Base-by-base conservation (phyloP, 1,140 invertebrate species). In the Globodera ellingtonae region DNA sequence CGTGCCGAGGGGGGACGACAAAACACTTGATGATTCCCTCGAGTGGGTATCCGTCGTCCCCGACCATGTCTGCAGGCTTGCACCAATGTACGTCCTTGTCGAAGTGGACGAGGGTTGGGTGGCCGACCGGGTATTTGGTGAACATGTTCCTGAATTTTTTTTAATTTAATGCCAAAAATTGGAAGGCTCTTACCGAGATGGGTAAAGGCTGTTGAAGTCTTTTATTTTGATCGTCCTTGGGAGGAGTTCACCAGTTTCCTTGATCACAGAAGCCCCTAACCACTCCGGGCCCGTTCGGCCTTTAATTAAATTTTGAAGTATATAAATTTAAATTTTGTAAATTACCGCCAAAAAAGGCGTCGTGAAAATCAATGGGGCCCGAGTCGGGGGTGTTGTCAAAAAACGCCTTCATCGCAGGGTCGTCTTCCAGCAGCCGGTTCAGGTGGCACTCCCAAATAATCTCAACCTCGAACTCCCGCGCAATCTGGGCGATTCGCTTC, bases 41-140 rank as follows among this genome's bases (percentile, higher is more conserved):
- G 1, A 70, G 21, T 0, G 0, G n/a, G 4, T 18, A 0, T 0
- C 46, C 35, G 9, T 44, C 46, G 9, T 44, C 9, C 24, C 56
- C 73, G 8, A 46, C 56, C 1, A 62, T 13, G 46, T 75, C 6
- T 0, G 8, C 48, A 1, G 8, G 8, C 4, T 1, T 6, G 13
- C 8, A 5, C 73, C 73, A 75, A 35, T 75, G 4, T 21, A 75
- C 73, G 4, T 69, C 44, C 18, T 50, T 35, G 52, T 59, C 66
- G 3, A 75, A 35, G 13, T 46, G 35, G 13, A 44, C 10, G 3
- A 62, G 8, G 4, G 4, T 10, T 18, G 73, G 73, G 18, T 62
- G 52, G 0, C 73, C 73, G 13, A 75, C 66, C n/a, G 73, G 73
- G 47, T 75, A 75, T 2, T 15, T 35, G 35, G 73, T 75, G 35